A percentile compares a stretch with the other conserved stretches of the same genome.
These are phyloP conservation scores for Phenacoccus solenopsis DNA, from an alignment of 1,140 invertebrate species.

Conservation along the genomic window DNA sequence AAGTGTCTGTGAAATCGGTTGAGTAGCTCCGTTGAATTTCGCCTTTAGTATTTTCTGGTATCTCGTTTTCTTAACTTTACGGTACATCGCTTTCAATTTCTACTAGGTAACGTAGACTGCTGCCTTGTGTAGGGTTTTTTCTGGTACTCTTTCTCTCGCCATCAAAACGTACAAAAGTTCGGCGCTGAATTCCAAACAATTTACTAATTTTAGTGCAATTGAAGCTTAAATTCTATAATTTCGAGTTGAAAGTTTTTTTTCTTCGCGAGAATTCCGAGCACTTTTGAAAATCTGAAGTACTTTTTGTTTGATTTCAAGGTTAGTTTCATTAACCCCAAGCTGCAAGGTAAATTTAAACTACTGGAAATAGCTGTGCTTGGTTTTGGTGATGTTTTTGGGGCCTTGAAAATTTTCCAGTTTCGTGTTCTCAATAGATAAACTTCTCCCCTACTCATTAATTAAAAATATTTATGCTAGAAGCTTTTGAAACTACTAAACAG, in stretches of 20 bases:
- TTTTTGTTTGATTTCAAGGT: no score
- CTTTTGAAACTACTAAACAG: no score
- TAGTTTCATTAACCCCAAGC: no score
- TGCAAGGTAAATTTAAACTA: no score
- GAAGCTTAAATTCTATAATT: constrained; percentile 3
- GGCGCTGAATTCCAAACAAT: not conserved
- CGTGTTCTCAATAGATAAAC: no score
- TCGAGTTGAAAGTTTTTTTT: not conserved
- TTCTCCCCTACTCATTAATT: no score
- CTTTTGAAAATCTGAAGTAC: no score
- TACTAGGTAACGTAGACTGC: not conserved
- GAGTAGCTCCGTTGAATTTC: not conserved
- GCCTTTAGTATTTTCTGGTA: not conserved
- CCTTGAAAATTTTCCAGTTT: no score
- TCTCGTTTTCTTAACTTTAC: constrained; percentile 2
- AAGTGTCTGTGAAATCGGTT: constrained; percentile 1
- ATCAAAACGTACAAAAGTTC: not conserved
- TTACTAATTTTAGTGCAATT: not conserved
- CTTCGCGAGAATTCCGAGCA: no score
- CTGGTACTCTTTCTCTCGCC: not conserved
- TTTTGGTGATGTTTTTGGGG: no score
- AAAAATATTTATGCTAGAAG: no score
- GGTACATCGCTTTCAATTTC: constrained; percentile 1
- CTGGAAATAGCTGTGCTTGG: no score
- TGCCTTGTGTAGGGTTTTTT: not conserved